Evolutionary conservation across 2,888 invertebrate species (phyloP).

Genomic region (Flabesymbios commensalis): DNA sequence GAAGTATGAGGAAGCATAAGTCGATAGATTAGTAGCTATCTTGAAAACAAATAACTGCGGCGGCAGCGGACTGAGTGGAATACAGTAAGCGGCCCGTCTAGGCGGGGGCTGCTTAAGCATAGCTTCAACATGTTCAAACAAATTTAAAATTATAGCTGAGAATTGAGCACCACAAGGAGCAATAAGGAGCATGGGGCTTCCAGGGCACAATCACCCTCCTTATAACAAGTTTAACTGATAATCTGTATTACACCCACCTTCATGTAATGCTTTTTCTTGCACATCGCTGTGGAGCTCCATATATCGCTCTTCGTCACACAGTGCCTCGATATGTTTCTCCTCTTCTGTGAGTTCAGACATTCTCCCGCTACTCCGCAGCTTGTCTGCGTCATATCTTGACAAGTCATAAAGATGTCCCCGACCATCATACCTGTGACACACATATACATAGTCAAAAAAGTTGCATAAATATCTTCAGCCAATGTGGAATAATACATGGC

Average conservation of each 20-base stretch:
- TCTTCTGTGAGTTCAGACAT: constrained; percentile 71
- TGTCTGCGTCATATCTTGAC: constrained; percentile 77
- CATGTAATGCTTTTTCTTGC: constrained; percentile 84
- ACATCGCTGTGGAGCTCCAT: constrained; percentile 81
- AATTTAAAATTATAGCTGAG: too few relatives aligned
- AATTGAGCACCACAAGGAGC: too few relatives aligned
- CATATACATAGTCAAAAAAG: background rate
- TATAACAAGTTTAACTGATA: too few relatives aligned
- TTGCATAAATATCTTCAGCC: background rate
- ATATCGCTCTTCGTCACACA: constrained; percentile 95
- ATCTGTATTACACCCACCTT: constrained; percentile 70
- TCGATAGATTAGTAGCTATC: too few relatives aligned
- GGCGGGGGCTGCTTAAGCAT: too few relatives aligned
- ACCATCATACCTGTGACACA: constrained; percentile 81
- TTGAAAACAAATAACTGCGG: too few relatives aligned
- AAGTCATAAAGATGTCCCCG: constrained; percentile 89
- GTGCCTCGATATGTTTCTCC: constrained; percentile 81
- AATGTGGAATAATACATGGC: background rate
- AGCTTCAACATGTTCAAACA: too few relatives aligned
- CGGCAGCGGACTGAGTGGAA: too few relatives aligned
- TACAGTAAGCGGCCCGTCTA: too few relatives aligned
- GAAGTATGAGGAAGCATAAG: too few relatives aligned
- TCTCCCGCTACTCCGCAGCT: constrained; percentile 61
- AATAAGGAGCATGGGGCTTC: too few relatives aligned
- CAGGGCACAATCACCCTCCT: too few relatives aligned